Evolutionary conservation across 2,888 invertebrate species (phyloP).

Genomic region (Caenorhabditis macrosperma): DNA sequence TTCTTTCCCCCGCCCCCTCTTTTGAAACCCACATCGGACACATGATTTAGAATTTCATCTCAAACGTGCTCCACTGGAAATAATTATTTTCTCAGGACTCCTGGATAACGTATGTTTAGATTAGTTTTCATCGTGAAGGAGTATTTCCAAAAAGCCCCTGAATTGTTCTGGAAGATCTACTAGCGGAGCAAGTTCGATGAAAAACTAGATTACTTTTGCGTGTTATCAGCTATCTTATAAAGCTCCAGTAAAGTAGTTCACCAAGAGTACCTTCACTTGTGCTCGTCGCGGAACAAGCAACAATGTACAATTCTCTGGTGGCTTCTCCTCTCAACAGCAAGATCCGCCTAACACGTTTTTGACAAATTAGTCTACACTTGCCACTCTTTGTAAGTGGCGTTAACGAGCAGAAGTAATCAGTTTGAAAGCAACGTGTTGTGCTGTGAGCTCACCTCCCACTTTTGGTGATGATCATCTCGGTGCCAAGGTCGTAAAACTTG

Average conservation of each 20-base stretch:
- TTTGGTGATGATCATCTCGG: slow-evolving; percentile 98
- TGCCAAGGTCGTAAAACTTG: slow-evolving; percentile 90
- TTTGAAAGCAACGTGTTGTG: slow-evolving; percentile 27
- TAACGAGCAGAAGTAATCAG: slow-evolving; percentile 42
- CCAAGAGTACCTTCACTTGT: not conserved
- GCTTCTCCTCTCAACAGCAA: not conserved
- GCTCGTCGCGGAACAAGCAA: not conserved
- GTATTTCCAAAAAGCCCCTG: too few species aligned
- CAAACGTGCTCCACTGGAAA: too few species aligned
- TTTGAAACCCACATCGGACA: too few species aligned
- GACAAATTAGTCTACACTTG: slow-evolving; percentile 28
- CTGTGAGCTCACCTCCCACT: slow-evolving; percentile 88
- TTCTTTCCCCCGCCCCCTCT: too few species aligned
- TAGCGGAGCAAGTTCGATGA: too few species aligned
- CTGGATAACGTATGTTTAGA: too few species aligned
- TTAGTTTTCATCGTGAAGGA: too few species aligned
- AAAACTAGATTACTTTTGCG: too few species aligned
- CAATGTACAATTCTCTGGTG: not conserved
- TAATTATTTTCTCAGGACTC: too few species aligned
- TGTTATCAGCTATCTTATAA: too few species aligned
- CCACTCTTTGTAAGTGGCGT: not conserved
- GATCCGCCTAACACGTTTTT: slow-evolving; percentile 31
- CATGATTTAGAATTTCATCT: too few species aligned
- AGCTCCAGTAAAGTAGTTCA: not conserved
- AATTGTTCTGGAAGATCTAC: too few species aligned